Evolutionary conservation across 2,113 vertebrate species (phyloP), one percentile per base, ranked within the genome.

Genomic region (Beaufortia kweichowensis): DNA sequence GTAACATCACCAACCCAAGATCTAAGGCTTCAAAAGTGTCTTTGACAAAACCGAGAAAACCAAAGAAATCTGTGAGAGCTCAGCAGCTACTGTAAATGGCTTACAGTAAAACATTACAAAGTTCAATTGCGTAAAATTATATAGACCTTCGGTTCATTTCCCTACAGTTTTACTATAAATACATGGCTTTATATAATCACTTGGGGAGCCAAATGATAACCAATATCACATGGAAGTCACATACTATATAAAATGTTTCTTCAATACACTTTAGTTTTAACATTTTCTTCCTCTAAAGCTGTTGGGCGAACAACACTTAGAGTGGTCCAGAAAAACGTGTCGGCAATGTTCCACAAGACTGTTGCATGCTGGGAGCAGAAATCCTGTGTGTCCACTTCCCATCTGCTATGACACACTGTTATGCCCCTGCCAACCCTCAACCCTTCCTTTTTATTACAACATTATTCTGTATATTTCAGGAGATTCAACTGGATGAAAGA

Each of bases 341-440:
- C 53, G 76, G 56, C 57, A 53, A 19, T 14, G 15, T 21, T 62
- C 66, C 66, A 70, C 29, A 60, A 53, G 48, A 69, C 78, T 14
- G 11, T 3, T 57, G 63, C 70, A 79, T 62, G 71, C 78, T 61
- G 78, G 23, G 63, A 50, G 43, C 56, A 66, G 33, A 67, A 79
- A 75, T 62, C 76, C 35, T 68, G 8, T 9, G 46, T 35, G n/a
- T 61, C 66, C 57, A 62, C 55, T 55, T 79, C 63, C 78, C 71
- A 79, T 79, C 78, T 75, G 78, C 28, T 75, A 46, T 10, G 21
- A 33, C 46, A 33, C 55, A 43, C 10, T 53, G 23, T 19, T 15
- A 57, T 50, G 63, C 60, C 61, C 55, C 39, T 63, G 50, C 35
- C 70, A 33, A 28, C 19, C 14, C 14, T 15, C 15, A 1, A 24